These are phyloP conservation scores for Ramazzottius varieornatus DNA, from an alignment of 2,888 invertebrate species.

Conservation along the genomic window DNA sequence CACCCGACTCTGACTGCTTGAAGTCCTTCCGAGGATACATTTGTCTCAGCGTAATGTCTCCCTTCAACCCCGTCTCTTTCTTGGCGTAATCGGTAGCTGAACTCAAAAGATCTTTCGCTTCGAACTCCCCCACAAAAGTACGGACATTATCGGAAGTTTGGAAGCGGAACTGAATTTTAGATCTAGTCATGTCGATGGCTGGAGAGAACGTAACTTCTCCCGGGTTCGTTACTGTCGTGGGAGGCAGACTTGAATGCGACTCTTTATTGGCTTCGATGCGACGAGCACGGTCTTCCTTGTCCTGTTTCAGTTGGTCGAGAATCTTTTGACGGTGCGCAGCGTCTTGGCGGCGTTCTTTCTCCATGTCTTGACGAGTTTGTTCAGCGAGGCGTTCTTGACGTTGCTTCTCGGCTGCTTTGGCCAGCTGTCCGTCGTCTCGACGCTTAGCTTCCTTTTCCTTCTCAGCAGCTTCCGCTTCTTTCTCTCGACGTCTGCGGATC, in stretches of 20 bases:
- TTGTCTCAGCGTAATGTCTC: neutral
- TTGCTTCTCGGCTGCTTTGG: neutral
- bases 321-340: neutral
- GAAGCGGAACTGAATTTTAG: neutral
- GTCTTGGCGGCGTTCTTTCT: neutral
- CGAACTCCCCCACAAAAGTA: neutral
- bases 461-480: neutral
- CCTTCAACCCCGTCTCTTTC: neutral
- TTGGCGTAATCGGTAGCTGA: neutral
- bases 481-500: neutral
- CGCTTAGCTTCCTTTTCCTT: neutral
- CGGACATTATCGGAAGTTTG: neutral
- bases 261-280: neutral
- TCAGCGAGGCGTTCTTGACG: neutral
- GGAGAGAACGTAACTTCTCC: neutral
- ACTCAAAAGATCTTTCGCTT: neutral
- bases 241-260: neutral
- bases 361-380: neutral
- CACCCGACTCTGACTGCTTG: neutral
- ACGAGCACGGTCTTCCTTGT: neutral
- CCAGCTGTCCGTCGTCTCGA: neutral
- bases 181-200: neutral
- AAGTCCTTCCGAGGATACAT: neutral
- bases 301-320: neutral
- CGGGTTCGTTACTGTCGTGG: neutral